These are phyloP conservation scores for Parascotia fuliginaria DNA, from an alignment of 2,888 invertebrate species.

Conservation along the genomic window DNA sequence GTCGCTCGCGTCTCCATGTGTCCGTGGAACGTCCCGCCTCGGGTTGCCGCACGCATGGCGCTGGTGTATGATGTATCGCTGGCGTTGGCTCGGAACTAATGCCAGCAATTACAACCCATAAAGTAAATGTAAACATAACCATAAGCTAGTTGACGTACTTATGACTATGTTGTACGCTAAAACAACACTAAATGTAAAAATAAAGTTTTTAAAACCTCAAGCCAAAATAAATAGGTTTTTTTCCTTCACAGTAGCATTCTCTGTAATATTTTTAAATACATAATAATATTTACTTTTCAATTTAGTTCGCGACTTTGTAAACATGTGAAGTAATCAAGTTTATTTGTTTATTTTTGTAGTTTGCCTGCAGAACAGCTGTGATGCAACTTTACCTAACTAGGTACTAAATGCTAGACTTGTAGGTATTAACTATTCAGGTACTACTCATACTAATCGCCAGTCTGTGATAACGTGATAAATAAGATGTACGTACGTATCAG, in stretches of 20 bases:
- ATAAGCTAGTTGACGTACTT: conserved; percentile 46
- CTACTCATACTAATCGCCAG: too few species aligned
- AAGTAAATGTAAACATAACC: conserved; percentile 65
- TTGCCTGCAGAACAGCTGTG: too few species aligned
- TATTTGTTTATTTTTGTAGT: too few species aligned
- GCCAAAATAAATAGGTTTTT: conserved; percentile 16
- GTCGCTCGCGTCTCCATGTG: conserved; percentile 29
- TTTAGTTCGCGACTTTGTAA: not conserved
- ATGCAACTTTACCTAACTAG: too few species aligned
- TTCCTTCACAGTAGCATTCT: too few species aligned
- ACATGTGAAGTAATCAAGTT: too few species aligned
- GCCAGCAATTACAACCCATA: conserved; percentile 60
- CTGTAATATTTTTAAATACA: too few species aligned
- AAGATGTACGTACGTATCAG: too few species aligned
- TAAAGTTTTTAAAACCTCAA: conserved; percentile 11
- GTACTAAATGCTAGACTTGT: too few species aligned
- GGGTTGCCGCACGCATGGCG: not conserved
- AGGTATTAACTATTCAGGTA: too few species aligned
- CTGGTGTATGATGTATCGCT: conserved; percentile 7
- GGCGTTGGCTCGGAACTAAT: conserved; percentile 38
- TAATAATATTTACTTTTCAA: too few species aligned
- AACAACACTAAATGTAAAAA: conserved; percentile 17
- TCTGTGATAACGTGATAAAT: too few species aligned
- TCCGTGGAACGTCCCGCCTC: not conserved
- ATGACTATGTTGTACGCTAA: conserved; percentile 23